Percentiles rank a stretch among this genome's conserved stretches.
Evolutionary conservation across 35 echinoderm and acorn worm genomes (phyloP).

Genomic region (Patiria miniata): DNA sequence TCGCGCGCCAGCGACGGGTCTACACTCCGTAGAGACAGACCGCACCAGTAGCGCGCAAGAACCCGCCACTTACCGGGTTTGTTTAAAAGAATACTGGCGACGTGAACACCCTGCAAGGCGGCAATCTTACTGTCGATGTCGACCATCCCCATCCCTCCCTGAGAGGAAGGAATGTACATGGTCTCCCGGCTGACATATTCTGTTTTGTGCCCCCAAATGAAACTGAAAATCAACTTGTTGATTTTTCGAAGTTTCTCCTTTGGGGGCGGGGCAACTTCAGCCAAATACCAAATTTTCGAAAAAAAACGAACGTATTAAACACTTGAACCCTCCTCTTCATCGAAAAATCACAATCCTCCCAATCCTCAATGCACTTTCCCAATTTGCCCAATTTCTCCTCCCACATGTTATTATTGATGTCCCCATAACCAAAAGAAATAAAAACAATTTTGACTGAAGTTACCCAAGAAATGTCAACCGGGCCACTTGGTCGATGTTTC

Average conservation of each 20-base stretch:
- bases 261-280: neutral
- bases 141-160: neutral
- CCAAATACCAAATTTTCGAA: neutral
- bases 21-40: too few relatives aligned
- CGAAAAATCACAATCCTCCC: neutral
- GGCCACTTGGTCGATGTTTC: neutral
- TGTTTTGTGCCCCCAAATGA: neutral
- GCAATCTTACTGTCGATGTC: neutral
- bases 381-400: neutral
- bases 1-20: neutral
- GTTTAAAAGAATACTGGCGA: too few relatives aligned
- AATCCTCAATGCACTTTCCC: neutral
- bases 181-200: too few relatives aligned
- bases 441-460: neutral
- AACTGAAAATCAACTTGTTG: neutral
- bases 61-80: too few relatives aligned
- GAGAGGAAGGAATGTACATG: too few relatives aligned
- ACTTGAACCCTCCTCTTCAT: neutral
- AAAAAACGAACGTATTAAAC: neutral
- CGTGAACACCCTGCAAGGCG: neutral
- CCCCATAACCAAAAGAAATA: neutral
- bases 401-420: neutral
- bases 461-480: neutral
- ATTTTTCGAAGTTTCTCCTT: neutral
- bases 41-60: too few relatives aligned